These are phyloP conservation scores for Meteorus sp. DNA, from an alignment of 1,140 invertebrate genomes.

Conservation along the genomic window DNA sequence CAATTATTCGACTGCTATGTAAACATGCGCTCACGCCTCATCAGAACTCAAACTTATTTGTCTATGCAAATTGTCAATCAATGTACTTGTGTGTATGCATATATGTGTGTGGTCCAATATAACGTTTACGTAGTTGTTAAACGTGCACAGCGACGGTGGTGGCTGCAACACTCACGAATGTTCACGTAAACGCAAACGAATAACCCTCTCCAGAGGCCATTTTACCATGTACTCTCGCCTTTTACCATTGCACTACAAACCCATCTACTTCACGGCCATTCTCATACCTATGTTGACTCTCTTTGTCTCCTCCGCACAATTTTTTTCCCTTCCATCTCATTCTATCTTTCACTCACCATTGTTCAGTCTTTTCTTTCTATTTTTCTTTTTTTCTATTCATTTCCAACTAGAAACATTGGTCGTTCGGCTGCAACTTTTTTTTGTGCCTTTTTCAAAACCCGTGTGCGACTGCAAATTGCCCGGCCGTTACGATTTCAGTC, in stretches of 20 bases:
- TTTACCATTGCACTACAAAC: background rate
- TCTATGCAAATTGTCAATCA: conserved; percentile 55
- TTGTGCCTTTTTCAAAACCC: too few species aligned
- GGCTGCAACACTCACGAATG: conserved; percentile 2
- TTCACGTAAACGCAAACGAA: conserved; percentile 18
- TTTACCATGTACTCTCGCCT: conserved; percentile 12
- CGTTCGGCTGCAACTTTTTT: conserved; percentile 17
- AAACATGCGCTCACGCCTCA: conserved; percentile 42
- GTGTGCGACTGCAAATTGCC: conserved; percentile 26
- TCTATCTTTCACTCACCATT: background rate
- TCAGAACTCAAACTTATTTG: conserved; percentile 51
- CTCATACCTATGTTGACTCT: background rate
- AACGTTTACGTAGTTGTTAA: too few species aligned
- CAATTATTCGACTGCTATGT: conserved; percentile 49
- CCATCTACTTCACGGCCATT: conserved; percentile 3
- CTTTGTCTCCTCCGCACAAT: conserved; percentile 5
- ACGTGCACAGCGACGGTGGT: conserved; percentile 10
- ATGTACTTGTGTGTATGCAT: conserved; percentile 23
- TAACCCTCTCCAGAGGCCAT: conserved; percentile 26
- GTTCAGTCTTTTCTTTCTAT: background rate
- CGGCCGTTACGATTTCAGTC: conserved; percentile 15
- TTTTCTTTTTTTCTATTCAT: conserved; percentile 15
- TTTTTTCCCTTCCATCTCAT: conserved; percentile 10
- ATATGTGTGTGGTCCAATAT: too few species aligned
- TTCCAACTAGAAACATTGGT: conserved; percentile 25